Evolutionary conservation across 2,113 vertebrate genomes (phyloP), one percentile per base, ranked within the genome.

Genomic region (Gallinago paraguaiae): DNA sequence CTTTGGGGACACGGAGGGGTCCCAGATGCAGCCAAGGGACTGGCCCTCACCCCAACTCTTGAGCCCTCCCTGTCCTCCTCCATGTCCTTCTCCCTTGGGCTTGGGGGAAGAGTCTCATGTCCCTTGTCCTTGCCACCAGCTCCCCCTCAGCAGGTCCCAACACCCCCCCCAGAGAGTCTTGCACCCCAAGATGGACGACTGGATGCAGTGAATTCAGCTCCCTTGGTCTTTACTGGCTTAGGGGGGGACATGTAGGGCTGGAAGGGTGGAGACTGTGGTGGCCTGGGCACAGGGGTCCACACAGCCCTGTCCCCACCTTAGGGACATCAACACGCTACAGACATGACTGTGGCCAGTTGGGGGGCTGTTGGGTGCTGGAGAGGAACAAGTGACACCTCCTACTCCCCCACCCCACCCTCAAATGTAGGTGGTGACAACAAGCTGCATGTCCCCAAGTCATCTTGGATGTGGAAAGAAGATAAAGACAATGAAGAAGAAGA

Each of bases 221-320:
- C 0, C 0, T 51, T 87, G 84, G 65, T 86, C 81, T 96, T 96
- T 96, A 94, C 87, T 95, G 93, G 81, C 81, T 88, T 31, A 17
- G 69, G 83, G 69, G 83, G 45, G 9, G 27, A 53, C 27, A 57
- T 28, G 28, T 48, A 76, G 78, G 92, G 87, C 82, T 1, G 1
- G 61, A 35, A 51, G 86, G 51, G 37, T 33, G 45, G 64, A 50
- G 37, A 33, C 57, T 4, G 1, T 0, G 0, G 77, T 9, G 68
- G 75, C 76, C 80, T 6, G 41, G 67, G 39, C 19, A 17, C 48
- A 68, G 39, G 2, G 20, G 20, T 23, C 63, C 67, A 53, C 53
- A 25, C 48, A 48, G 71, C 82, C 82, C 57, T 6, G 3, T 30
- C 77, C 68, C 68, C 19, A 23, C 20, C 9, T 17, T 2, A 1